Percentiles rank a stretch among this genome's conserved stretches.
These are phyloP conservation scores for Salvelinus namaycush DNA, from an alignment of 2,113 vertebrate species.

Conservation along the genomic window DNA sequence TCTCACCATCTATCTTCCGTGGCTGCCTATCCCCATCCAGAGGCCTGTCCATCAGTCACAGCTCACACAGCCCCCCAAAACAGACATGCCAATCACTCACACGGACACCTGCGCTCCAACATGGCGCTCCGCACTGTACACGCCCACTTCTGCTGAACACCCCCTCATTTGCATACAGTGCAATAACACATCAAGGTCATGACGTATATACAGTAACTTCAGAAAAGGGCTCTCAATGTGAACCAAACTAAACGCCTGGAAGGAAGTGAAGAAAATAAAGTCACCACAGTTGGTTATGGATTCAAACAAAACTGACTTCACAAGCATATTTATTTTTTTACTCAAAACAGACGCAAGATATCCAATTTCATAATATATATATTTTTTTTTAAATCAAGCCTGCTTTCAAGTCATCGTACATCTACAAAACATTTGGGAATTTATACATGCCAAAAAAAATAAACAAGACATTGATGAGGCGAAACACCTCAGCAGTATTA, in stretches of 20 bases:
- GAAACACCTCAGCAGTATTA: conserved; percentile 2
- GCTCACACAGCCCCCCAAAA: conserved; percentile 22
- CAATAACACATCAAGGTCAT: neutral
- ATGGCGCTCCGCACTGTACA: neutral
- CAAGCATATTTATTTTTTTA: conserved; percentile 24
- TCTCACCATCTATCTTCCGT: conserved; percentile 27
- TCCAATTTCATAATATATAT: conserved; percentile 21
- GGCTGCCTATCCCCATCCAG: conserved; percentile 40
- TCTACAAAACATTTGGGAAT: conserved; percentile 63
- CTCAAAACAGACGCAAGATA: conserved; percentile 51
- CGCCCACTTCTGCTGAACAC: neutral
- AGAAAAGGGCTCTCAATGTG: neutral
- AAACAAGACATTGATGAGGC: conserved; percentile 11
- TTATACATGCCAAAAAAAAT: conserved; percentile 69
- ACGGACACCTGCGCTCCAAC: conserved; percentile 20
- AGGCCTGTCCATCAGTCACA: conserved; percentile 51
- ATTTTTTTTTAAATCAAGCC: conserved; percentile 8
- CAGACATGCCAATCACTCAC: conserved; percentile 38
- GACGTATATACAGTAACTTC: neutral
- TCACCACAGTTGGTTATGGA: neutral
- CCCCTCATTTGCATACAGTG: neutral
- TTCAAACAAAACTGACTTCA: neutral
- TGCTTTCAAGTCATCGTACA: conserved; percentile 31
- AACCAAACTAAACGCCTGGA: neutral
- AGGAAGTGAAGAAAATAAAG: neutral